Evolutionary conservation across 2,888 invertebrate species (phyloP).

Genomic region (Drosophila eohydei): DNA sequence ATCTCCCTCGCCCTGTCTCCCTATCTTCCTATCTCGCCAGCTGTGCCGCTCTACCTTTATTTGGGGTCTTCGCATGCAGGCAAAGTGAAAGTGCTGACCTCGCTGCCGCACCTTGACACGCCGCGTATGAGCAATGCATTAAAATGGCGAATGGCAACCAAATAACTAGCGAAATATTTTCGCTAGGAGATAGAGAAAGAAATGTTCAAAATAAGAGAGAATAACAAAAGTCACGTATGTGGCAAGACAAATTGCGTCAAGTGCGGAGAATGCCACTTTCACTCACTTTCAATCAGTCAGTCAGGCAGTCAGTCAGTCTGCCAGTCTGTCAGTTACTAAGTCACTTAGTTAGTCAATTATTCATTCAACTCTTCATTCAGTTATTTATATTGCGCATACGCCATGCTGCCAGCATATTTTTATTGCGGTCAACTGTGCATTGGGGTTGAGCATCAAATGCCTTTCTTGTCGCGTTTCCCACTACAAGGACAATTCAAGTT

Average conservation of each 20-base stretch:
- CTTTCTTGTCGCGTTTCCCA: slow-evolving; percentile 30
- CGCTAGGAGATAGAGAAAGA: slow-evolving; percentile 24
- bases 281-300: slow-evolving; percentile 36
- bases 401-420: slow-evolving; percentile 62
- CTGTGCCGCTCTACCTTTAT: not conserved
- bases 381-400: slow-evolving; percentile 81
- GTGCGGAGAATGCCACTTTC: slow-evolving; percentile 60
- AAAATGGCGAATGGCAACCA: slow-evolving; percentile 42
- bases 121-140: slow-evolving; percentile 59
- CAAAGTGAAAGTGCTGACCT: slow-evolving; percentile 64
- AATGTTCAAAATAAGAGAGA: slow-evolving; percentile 30
- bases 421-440: slow-evolving; percentile 71
- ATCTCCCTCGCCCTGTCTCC: slow-evolving; percentile 1
- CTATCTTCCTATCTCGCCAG: too few relatives aligned
- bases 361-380: slow-evolving; percentile 47
- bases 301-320: slow-evolving; percentile 16
- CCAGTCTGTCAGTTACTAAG: slow-evolving; percentile 55
- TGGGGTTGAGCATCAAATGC: slow-evolving; percentile 46
- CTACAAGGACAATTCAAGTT: slow-evolving; percentile 13
- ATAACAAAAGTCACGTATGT: slow-evolving; percentile 70
- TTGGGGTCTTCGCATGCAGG: not conserved
- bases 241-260: slow-evolving; percentile 75
- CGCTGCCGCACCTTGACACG: slow-evolving; percentile 67
- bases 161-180: slow-evolving; percentile 45
- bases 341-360: slow-evolving; percentile 18